Base-by-base conservation (phyloP, 1,140 invertebrate genomes). In the Bombus affinis region DNA sequence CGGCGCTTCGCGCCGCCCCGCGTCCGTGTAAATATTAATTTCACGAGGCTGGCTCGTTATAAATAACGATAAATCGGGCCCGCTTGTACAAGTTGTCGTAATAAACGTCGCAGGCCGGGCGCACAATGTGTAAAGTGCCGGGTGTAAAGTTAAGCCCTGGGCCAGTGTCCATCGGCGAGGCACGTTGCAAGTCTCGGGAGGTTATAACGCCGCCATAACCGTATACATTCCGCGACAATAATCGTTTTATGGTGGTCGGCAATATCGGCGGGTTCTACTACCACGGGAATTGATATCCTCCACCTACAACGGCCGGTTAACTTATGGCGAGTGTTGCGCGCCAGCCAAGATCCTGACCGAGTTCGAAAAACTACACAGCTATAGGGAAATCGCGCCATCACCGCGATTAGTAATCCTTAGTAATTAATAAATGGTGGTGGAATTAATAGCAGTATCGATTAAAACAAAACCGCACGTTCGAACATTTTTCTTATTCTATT, bases 201-300 rank as follows among this genome's bases (percentile, higher is more conserved):
- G 92, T 93, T 93, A 95, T 95, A 95, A 94, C 93, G 92, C 92
- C 93, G 91, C 93, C 90, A 94, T 95, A 95, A 95, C 94, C 93
- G 93, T 95, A 95, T 94, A 94, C 93, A 93, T 93, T 93, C 92
- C 91, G 90, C 91, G 94, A 94, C 94, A 94, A 95, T 95, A 95
- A 94, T 95, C 93, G 93, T 93, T 94, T 95, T 94, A 95, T 94
- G 93, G 94, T 90, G 88, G 88, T 88, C 89, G 90, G 87, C 87
- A 91, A 92, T 93, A 92, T 93, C 92, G 92, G 90, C 88, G 86
- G 87, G 80, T 90, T 88, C 81, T 84, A 86, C 89, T 74, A 78
- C 80, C 76, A 68, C 83, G 88, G 81, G 81, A 87, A 84, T 86
- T 88, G 92, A 91, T 90, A 90, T 90, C 83, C 89, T 88, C 89